phyloP scores from a whole-genome alignment of 2,888 invertebrate species.

The Brachycybe producta region DNA sequence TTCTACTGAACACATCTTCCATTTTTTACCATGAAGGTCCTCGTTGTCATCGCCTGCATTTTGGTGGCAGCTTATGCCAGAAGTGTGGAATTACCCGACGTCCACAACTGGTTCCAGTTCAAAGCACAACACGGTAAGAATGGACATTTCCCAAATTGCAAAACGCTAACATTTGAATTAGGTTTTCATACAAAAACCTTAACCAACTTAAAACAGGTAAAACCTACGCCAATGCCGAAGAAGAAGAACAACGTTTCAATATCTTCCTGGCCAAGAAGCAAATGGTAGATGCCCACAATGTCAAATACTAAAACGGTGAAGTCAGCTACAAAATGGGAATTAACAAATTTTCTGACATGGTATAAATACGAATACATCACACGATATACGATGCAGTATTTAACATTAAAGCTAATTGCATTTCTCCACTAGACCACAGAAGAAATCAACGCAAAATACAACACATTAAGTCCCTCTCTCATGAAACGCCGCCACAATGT shows the following conservation, averaged over 20 bases:
- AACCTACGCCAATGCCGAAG: background rate
- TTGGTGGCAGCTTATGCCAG: constrained; percentile 5
- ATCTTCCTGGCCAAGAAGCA: constrained; percentile 4
- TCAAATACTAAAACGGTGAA: background rate
- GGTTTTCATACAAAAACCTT: too few relatives aligned
- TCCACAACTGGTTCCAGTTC: too few relatives aligned
- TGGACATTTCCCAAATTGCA: too few relatives aligned
- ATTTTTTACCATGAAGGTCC: constrained; percentile 5
- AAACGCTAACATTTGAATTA: too few relatives aligned
- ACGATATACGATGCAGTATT: background rate
- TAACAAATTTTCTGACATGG: constrained; percentile 13
- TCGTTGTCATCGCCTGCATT: background rate
- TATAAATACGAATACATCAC: background rate
- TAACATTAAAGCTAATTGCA: background rate
- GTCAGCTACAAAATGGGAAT: background rate
- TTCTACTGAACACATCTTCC: too few relatives aligned
- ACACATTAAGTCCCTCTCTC: too few relatives aligned
- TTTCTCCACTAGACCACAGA: too few relatives aligned
- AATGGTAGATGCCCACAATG: background rate
- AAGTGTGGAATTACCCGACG: too few relatives aligned
- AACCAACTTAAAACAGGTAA: too few relatives aligned
- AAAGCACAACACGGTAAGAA: too few relatives aligned
- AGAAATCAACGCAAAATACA: too few relatives aligned
- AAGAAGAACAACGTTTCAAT: constrained; percentile 1
- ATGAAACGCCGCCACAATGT: too few relatives aligned